A percentile compares a stretch with the other conserved stretches of the same genome.
Conservation (phyloP, 1,140 invertebrate genomes). For the Drosophila jambulina region DNA sequence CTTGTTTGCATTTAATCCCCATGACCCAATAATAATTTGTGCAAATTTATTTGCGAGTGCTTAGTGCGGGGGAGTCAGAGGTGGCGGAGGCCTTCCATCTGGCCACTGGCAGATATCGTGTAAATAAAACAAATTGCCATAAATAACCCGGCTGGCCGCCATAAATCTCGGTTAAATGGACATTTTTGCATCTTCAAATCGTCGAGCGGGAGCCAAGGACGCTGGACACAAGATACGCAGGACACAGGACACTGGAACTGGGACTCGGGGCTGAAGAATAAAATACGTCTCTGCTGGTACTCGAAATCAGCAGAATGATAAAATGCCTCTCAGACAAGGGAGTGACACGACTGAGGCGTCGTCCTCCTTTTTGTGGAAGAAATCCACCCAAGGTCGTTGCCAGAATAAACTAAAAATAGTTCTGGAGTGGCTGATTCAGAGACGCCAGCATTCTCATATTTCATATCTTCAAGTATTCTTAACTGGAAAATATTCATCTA, state of each 20-base stretch:
- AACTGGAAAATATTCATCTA: neutral
- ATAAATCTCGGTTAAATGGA: constrained; percentile 83
- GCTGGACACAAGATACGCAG: constrained; percentile 33
- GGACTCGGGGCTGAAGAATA: constrained; percentile 9
- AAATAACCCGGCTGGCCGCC: constrained; percentile 77
- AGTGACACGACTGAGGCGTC: constrained; percentile 34
- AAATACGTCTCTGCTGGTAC: constrained; percentile 58
- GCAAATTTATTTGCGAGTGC: constrained; percentile 79
- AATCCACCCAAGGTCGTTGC: constrained; percentile 37
- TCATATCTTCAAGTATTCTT: neutral
- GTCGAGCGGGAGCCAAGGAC: constrained; percentile 48
- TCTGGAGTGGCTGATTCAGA: neutral
- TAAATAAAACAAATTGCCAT: constrained; percentile 84
- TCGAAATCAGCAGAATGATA: constrained; percentile 70
- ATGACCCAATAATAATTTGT: constrained; percentile 79
- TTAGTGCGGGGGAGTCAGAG: constrained; percentile 50
- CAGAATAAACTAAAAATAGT: constrained; percentile 8
- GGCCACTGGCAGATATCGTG: constrained; percentile 76
- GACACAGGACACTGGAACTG: constrained; percentile 12
- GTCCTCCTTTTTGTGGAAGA: constrained; percentile 2
- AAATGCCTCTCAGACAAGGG: constrained; percentile 59
- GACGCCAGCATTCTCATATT: constrained; percentile 5
- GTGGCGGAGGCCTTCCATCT: constrained; percentile 42
- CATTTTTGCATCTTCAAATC: constrained; percentile 83
- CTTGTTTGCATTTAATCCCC: constrained; percentile 69